These are phyloP conservation scores for Caenorhabditis drosophilae DNA, from an alignment of 2,888 invertebrate species.

Conservation along the genomic window DNA sequence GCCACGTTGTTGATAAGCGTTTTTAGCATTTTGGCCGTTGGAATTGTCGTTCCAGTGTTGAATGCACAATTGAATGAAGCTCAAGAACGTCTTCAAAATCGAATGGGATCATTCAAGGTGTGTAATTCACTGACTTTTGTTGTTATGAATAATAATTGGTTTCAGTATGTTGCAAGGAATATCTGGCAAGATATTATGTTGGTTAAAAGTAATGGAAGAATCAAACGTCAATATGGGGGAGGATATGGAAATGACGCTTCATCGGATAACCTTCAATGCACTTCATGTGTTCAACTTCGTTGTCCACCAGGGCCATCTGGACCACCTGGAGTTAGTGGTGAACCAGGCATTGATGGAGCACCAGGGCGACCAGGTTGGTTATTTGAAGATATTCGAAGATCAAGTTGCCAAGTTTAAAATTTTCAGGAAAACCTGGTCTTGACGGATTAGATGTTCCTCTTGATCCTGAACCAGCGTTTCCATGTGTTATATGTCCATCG, in stretches of 20 bases:
- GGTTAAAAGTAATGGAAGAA: conserved; percentile 56
- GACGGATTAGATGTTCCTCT: conserved; percentile 68
- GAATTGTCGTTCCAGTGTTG: conserved; percentile 54
- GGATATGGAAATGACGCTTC: conserved; percentile 27
- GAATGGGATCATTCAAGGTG: conserved; percentile 67
- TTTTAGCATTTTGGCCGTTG: conserved; percentile 52
- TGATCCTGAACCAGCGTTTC: conserved; percentile 68
- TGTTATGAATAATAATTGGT: conserved; percentile 13
- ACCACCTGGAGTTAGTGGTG: conserved; percentile 67
- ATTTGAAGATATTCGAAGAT: too few relatives aligned
- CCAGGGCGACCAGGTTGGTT: conserved; percentile 50
- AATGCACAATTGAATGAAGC: conserved; percentile 60
- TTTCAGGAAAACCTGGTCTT: conserved; percentile 63
- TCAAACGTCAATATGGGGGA: conserved; percentile 56
- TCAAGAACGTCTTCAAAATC: conserved; percentile 53
- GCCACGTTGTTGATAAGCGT: conserved; percentile 54
- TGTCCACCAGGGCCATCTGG: conserved; percentile 68
- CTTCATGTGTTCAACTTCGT: conserved; percentile 66
- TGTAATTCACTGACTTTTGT: conserved; percentile 5
- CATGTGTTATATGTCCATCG: conserved; percentile 68
- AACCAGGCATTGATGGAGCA: conserved; percentile 55
- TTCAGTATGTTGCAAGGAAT: conserved; percentile 62
- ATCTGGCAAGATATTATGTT: conserved; percentile 66
- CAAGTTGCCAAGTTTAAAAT: too few relatives aligned
- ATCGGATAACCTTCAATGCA: conserved; percentile 60